Percentiles rank a stretch among this genome's conserved stretches.
phyloP scores from a whole-genome alignment of 2,113 vertebrate genomes.

The Eleginops maclovinus region DNA sequence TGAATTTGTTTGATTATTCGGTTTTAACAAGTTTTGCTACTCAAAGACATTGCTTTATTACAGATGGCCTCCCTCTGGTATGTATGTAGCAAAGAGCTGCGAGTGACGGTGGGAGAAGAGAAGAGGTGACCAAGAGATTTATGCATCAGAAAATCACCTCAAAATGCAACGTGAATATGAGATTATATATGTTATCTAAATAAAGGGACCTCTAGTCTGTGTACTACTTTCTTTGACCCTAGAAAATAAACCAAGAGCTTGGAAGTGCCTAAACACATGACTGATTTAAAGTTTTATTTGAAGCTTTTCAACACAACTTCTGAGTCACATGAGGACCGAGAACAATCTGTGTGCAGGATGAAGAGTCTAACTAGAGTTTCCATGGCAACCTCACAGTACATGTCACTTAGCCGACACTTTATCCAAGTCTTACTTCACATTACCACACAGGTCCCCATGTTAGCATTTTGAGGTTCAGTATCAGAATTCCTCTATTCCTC shows the following conservation, averaged over 20 bases:
- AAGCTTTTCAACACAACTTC: background rate
- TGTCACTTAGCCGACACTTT: too few relatives aligned
- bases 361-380: conserved; percentile 56
- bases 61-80: conserved; percentile 73
- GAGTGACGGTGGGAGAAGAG: conserved; percentile 64
- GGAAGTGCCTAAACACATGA: conserved; percentile 90
- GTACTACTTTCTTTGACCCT: conserved; percentile 93
- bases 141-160: conserved; percentile 76
- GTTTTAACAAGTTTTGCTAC: conserved; percentile 18
- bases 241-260: conserved; percentile 92
- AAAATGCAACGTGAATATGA: conserved; percentile 71
- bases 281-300: conserved; percentile 46
- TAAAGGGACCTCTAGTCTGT: conserved; percentile 90
- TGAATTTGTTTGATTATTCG: background rate
- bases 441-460: too few relatives aligned
- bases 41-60: conserved; percentile 54
- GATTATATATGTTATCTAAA: conserved; percentile 87
- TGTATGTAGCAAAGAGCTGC: conserved; percentile 81
- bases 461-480: too few relatives aligned
- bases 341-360: background rate
- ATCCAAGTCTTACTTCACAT: too few relatives aligned
- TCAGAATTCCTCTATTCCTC: too few relatives aligned
- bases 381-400: background rate
- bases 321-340: background rate
- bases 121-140: conserved; percentile 75